Evolutionary conservation across 2,797 vertebrate genomes (phyloP), one percentile per base, ranked within the genome.

Genomic region (Aplochiton taeniatus): DNA sequence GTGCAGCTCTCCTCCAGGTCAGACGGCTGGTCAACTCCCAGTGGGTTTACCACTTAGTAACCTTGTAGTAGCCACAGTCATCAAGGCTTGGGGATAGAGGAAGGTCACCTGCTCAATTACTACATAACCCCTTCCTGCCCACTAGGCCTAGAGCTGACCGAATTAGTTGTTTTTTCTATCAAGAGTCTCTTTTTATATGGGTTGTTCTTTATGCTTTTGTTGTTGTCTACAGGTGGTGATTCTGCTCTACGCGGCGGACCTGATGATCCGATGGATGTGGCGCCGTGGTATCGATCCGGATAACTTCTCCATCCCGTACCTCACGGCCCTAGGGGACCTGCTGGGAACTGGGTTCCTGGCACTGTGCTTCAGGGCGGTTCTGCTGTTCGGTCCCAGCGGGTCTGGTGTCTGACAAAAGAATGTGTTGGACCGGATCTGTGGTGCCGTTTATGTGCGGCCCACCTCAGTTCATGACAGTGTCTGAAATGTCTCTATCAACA

Each of bases 261-360:
- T 95, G 76, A 84, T 94, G 45, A 93, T 95, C 55, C 85, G 86
- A 13, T 87, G 95, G 80, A 89, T 92, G 70, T 96, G 95, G 96
- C 63, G 77, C 57, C 87, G 87, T 69, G 88, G 92, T 0, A 79
- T 94, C 83, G 95, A 96, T 73, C 96, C 95, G 0, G 95, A 96
- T 74, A 95, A 92, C 72, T 94, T 93, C 86, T 95, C 94, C 68
- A 96, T 96, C 85, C 94, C 95, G 4, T 96, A 95, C 90, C 95
- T 97, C 84, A 96, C 95, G 0, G 94, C 94, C 18, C 83, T 96
- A 45, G 95, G 95, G 0, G 95, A 97, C 78, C 90, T 96, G 69
- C 83, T 97, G 70, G 94, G 95, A 50, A 96, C 94, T 0, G 91
- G 92, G 4, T 92, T 96, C 66, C 85, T 96, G 70, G 94, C 94